Base-by-base conservation (phyloP, 2,797 vertebrate species). In the Cheirogaleus major region DNA sequence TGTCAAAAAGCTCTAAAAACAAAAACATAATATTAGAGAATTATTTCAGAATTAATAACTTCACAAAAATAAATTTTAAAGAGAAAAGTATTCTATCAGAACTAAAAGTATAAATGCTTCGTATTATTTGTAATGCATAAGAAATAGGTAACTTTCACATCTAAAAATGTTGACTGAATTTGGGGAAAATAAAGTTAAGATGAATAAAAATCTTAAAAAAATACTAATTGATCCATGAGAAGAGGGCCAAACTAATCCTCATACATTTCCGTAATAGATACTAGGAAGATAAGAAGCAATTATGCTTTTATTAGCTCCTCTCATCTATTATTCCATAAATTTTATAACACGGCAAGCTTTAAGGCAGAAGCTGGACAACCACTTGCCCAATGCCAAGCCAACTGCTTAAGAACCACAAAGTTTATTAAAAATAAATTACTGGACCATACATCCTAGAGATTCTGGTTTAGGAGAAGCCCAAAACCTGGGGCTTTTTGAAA, bases 1-100 rank as follows among this genome's bases (percentile, higher is more conserved):
- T 99, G 83, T 99, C 99, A 98, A 99, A 99, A 95, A 99, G 98
- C 32, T 98, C 98, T 98, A 89, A 50, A 96, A 92, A 93, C 7
- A 75, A 98, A 97, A 89, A 95, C 7, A 55, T 23, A 91, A 41
- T 7, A 81, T 82, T 27, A 93, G 61, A 55, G 63, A 85, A 75
- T 79, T 94, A 94, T 61, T 95, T 79, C 48, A 83, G n/a, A 92
- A 73, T 45, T 22, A 72, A 11, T 35, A 80, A 85, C 45, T 30
- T 76, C 32, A 57, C 63, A 27, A 70, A 95, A 81, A 79, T 23
- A 59, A 38, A 48, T 59, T 41, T 30, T n/a, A 72, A 92, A 95
- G 82, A 79, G 22, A 83, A n/a, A 25, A 65, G 35, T 15, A 59
- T 55, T 80, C 79, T 35, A 76, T 75, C 22, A 95, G 13, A 93